phyloP scores from a whole-genome alignment of 2,113 vertebrate genomes.

The Sebastes schlegelii region DNA sequence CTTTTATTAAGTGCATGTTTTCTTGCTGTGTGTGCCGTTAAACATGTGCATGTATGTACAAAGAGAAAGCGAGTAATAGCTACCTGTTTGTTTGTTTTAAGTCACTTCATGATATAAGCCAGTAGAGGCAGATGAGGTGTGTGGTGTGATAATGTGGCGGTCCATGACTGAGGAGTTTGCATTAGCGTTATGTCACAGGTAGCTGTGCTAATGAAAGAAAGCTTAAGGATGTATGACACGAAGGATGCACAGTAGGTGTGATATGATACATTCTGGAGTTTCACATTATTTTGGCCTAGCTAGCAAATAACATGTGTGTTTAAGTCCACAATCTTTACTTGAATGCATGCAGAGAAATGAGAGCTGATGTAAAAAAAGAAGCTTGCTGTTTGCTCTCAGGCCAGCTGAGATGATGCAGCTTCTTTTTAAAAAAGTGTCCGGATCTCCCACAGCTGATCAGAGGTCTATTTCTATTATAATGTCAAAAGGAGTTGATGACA shows the following conservation, averaged over 20 bases:
- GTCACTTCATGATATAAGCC: conserved; percentile 68
- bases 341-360: conserved; percentile 33
- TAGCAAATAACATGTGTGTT: conserved; percentile 36
- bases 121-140: conserved; percentile 72
- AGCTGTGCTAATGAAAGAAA: conserved; percentile 18
- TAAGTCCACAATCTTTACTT: conserved; percentile 30
- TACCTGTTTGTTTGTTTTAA: conserved; percentile 35
- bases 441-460: conserved; percentile 42
- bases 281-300: conserved; percentile 76
- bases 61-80: conserved; percentile 45
- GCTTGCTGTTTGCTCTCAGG: conserved; percentile 77
- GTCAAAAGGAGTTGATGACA: conserved; percentile 25
- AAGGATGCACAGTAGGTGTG: conserved; percentile 51
- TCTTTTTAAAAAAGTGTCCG: conserved; percentile 19
- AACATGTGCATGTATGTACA: conserved; percentile 37
- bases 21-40: conserved; percentile 19
- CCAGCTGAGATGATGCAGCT: conserved; percentile 82
- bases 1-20: conserved; percentile 64
- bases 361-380: conserved; percentile 40
- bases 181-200: conserved; percentile 25
- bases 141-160: conserved; percentile 45
- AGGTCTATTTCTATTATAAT: conserved; percentile 21
- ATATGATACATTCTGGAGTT: conserved; percentile 73
- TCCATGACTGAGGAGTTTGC: conserved; percentile 25
- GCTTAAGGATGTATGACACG: conserved; percentile 48